Evolutionary conservation across 2,113 vertebrate genomes (phyloP).

Genomic region (Apodemus speciosus): DNA sequence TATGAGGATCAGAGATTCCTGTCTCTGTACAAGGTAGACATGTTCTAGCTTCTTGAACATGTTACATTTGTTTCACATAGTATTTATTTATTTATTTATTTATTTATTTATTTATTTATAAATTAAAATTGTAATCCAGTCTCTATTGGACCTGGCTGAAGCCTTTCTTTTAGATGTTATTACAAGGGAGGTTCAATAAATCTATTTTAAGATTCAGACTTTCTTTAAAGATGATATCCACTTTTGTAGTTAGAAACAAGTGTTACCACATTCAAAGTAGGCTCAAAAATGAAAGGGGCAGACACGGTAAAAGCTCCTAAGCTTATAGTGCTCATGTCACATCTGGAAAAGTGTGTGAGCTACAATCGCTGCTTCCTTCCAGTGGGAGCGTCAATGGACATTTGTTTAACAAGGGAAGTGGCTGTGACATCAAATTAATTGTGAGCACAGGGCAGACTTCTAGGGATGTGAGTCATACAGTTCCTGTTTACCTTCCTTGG

Average conservation of each 20-base stretch:
- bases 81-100: neutral
- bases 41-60: neutral
- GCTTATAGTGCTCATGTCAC: neutral
- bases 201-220: conserved; percentile 3
- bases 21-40: neutral
- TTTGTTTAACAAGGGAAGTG: neutral
- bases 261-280: neutral
- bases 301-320: neutral
- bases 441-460: neutral
- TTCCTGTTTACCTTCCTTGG: neutral
- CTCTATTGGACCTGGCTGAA: neutral
- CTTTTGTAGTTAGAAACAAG: conserved; percentile 11
- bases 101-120: neutral
- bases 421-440: conserved; percentile 7
- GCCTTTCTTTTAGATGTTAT: conserved; percentile 6
- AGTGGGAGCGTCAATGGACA: neutral
- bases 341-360: neutral
- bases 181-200: neutral
- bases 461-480: neutral
- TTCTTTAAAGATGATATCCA: neutral
- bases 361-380: neutral
- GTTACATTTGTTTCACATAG: neutral
- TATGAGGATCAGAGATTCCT: neutral
- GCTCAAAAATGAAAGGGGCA: neutral
- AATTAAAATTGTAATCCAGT: neutral